Evolutionary conservation across 2,888 invertebrate species (phyloP).

Genomic region (Hartigia nigra): DNA sequence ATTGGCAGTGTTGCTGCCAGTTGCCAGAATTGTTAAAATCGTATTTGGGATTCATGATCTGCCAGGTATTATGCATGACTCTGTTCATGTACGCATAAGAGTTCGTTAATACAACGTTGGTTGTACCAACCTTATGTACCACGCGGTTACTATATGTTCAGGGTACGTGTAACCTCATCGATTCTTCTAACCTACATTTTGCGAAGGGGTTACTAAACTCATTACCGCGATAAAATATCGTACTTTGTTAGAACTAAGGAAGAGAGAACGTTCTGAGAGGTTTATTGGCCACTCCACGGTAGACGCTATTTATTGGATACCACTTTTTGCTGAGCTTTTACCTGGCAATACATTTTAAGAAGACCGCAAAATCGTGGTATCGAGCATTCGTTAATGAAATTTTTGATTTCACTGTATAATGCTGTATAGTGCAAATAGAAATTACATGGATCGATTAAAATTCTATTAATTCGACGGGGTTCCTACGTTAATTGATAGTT

Average conservation of each 20-base stretch:
- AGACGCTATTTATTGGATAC: background rate
- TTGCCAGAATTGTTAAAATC: background rate
- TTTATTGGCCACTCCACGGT: background rate
- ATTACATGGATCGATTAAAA: background rate
- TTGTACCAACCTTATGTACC: background rate
- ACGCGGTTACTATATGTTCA: background rate
- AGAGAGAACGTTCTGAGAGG: background rate
- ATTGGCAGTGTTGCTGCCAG: background rate
- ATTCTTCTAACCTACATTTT: conserved; percentile 48
- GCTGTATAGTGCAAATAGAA: background rate
- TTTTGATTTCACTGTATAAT: background rate
- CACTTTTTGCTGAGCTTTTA: background rate
- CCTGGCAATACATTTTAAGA: background rate
- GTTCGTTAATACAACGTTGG: background rate
- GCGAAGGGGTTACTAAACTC: conserved; percentile 53
- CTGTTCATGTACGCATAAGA: background rate
- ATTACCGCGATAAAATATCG: conserved; percentile 31
- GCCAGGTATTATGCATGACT: background rate
- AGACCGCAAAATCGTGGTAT: background rate
- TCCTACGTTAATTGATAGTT: background rate
- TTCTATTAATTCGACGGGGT: background rate
- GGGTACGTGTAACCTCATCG: conserved; percentile 38
- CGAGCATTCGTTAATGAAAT: background rate
- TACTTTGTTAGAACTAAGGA: background rate
- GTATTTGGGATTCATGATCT: background rate